Evolutionary conservation across 2,888 invertebrate genomes (phyloP).

Genomic region (Oligia latruncula): DNA sequence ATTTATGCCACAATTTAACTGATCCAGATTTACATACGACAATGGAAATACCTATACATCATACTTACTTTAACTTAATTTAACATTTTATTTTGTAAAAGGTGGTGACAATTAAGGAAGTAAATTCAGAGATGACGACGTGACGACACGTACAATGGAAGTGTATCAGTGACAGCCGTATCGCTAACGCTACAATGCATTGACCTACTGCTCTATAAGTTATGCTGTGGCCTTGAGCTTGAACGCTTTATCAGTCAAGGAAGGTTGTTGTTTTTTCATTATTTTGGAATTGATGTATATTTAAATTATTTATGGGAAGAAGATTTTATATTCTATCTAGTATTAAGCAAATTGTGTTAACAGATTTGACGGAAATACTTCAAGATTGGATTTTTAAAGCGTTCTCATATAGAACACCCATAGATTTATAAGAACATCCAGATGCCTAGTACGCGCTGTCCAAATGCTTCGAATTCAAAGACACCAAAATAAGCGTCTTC

Average conservation of each 20-base stretch:
- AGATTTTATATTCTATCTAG: background rate
- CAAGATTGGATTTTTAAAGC: background rate
- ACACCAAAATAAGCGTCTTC: no score
- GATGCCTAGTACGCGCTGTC: no score
- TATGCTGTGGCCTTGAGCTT: slow-evolving; percentile 34
- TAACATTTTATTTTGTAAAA: background rate
- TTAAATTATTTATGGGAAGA: background rate
- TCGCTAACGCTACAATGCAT: slow-evolving; percentile 19
- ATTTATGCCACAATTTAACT: background rate
- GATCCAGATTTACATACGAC: background rate
- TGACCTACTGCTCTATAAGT: slow-evolving; percentile 36
- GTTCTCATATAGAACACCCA: no score
- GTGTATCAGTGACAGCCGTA: slow-evolving; percentile 4
- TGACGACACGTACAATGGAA: background rate
- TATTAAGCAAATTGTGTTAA: background rate
- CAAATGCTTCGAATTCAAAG: no score
- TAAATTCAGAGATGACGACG: background rate
- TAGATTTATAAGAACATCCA: no score
- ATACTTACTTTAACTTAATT: background rate
- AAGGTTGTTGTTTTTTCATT: background rate
- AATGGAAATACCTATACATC: background rate
- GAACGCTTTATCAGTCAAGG: slow-evolving; percentile 8
- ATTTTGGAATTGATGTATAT: background rate
- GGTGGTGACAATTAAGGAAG: background rate
- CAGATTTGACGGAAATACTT: background rate